Evolutionary conservation across 2,888 invertebrate genomes (phyloP), one percentile per base, ranked within the genome.

Genomic region (Caenorhabditis virilis): DNA sequence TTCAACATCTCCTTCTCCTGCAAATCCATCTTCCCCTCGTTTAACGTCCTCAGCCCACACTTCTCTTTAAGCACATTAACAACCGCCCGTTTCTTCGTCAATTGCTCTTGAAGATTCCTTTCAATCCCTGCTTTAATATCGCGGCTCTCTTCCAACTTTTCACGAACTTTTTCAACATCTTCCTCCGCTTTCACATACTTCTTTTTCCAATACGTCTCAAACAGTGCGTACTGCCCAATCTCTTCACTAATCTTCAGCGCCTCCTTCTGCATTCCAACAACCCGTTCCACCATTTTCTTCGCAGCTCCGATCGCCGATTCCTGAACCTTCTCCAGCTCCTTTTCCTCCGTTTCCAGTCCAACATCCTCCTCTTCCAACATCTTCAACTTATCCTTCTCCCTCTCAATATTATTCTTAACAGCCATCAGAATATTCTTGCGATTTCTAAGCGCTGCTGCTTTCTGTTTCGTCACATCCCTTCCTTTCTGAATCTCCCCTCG

Each of bases 271-370:
- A 27, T 18, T 2, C 26, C 3, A 1, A 30, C 11, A 25, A 16
- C 20, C 6, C 42, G 22, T 20, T 47, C 27, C n/a, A 55, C 16
- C 46, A 42, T 25, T 1, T 33, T 6, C 39, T 42, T 16, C 4
- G 61, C 49, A 16, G 27, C 46, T 13, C 23, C 26, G 15, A 20
- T 18, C 27, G 46, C 48, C 0, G 11, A 22, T 15, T 25, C 23
- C 23, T 57, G 30, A 15, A 46, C 39, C 13, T 62, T 23, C n/a
- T 63, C 53, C 13, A 45, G 56, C 11, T 30, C 67, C 13, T 18
- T 22, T 41, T 63, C 49, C 11, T 64, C 71, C 20, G 39, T 22
- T 13, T 58, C 58, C 26, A 72, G 16, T 42, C 72, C 46, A 22
- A 52, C 22, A 15, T 20, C 45, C n/a, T 54, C 41, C 3, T 35